Percentiles rank a stretch among this genome's conserved stretches.
Evolutionary conservation across 2,113 vertebrate genomes (phyloP).

Genomic region (Colistium nudipinnis): DNA sequence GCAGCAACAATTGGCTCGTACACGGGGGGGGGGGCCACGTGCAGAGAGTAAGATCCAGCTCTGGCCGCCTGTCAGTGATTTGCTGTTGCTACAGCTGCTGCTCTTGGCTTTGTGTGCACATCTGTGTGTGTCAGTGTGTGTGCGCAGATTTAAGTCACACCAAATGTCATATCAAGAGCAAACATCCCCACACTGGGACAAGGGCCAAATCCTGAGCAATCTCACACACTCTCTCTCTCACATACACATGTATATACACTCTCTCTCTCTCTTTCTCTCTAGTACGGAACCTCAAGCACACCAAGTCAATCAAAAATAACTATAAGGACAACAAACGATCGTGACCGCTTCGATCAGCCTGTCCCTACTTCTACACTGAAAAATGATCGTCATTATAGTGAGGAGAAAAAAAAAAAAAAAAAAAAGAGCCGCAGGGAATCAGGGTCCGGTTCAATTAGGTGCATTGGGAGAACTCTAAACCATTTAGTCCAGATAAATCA

Average conservation of each 20-base stretch:
- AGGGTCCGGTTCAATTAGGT: neutral
- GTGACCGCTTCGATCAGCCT: no score
- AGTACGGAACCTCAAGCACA: neutral
- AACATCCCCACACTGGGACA: slow-evolving; percentile 55
- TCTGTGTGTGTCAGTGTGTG: slow-evolving; percentile 35
- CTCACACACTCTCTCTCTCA: slow-evolving; percentile 26
- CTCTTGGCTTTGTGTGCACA: slow-evolving; percentile 57
- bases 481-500: neutral
- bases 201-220: slow-evolving; percentile 63
- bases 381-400: no score
- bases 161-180: slow-evolving; percentile 73
- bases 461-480: neutral
- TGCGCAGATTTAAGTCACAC: slow-evolving; percentile 60
- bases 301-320: neutral
- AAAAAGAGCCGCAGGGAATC: neutral
- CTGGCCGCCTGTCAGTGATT: slow-evolving; percentile 41
- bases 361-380: no score
- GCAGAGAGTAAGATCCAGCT: slow-evolving; percentile 49
- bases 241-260: neutral
- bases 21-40: slow-evolving; percentile 59
- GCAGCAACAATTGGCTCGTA: slow-evolving; percentile 42
- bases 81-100: slow-evolving; percentile 65
- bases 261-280: neutral
- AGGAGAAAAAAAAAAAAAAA: neutral
- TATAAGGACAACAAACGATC: neutral